A percentile compares a stretch with the other conserved stretches of the same genome.
Conservation (phyloP, 2,888 invertebrate genomes). For the Aphodius granarius region DNA sequence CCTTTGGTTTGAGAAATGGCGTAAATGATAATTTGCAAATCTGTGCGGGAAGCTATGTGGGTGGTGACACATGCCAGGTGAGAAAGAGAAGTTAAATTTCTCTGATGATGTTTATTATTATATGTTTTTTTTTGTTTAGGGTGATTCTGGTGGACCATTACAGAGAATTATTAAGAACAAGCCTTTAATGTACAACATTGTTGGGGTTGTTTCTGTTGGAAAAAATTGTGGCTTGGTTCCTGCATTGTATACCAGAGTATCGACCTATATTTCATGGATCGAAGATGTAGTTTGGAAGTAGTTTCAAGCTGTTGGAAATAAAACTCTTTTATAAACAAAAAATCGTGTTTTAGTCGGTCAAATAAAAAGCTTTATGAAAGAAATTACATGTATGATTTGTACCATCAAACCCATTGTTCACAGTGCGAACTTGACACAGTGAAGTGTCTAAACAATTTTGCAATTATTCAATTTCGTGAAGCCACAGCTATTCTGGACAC, state of each 20-base stretch:
- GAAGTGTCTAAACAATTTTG: too few species aligned
- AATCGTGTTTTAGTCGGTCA: too few species aligned
- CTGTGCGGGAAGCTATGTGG: slow-evolving; percentile 53
- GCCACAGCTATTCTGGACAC: too few species aligned
- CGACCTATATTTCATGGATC: slow-evolving; percentile 25
- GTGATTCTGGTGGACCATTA: slow-evolving; percentile 65
- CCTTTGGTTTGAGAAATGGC: slow-evolving; percentile 11
- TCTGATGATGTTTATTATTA: too few species aligned
- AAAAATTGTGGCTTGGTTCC: slow-evolving; percentile 25
- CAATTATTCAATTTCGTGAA: too few species aligned
- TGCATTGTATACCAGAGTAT: slow-evolving; percentile 26
- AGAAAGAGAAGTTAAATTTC: too few species aligned
- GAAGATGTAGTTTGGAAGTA: slow-evolving; percentile 21
- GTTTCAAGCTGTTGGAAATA: too few species aligned
- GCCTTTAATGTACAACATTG: slow-evolving; percentile 18
- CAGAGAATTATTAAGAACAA: slow-evolving; percentile 36
- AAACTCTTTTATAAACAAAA: too few species aligned
- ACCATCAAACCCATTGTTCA: too few species aligned
- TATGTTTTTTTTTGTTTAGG: slow-evolving; percentile 47
- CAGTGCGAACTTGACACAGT: too few species aligned
- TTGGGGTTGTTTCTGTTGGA: slow-evolving; percentile 26
- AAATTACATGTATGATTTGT: too few species aligned
- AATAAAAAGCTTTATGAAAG: too few species aligned
- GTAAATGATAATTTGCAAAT: slow-evolving; percentile 18
- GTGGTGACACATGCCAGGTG: slow-evolving; percentile 58